Conservation (phyloP, 2,888 invertebrate species). For the Cephus runcator region DNA sequence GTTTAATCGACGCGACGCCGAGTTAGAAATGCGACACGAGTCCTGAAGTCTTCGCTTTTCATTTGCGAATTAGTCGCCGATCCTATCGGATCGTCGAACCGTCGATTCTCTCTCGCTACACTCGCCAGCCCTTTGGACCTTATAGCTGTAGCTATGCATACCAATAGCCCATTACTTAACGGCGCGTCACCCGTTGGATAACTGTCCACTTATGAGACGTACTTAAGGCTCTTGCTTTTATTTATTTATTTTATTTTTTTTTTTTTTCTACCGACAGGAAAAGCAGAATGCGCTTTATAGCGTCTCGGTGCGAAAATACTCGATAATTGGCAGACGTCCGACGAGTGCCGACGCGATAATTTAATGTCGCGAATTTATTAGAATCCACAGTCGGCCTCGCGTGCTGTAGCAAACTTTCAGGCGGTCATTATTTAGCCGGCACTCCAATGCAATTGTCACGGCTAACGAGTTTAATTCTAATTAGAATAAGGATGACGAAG, state of each 20-base stretch:
- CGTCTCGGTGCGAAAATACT: conserved; percentile 8
- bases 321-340: conserved; percentile 56
- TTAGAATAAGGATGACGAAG: conserved; percentile 20
- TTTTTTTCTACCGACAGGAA: not conserved
- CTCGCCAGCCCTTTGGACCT: not conserved
- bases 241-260: too few species aligned
- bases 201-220: too few species aligned
- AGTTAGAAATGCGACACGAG: conserved; percentile 31
- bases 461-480: conserved; percentile 47
- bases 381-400: conserved; percentile 19
- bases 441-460: conserved; percentile 25
- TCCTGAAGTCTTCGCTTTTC: conserved; percentile 7
- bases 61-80: not conserved
- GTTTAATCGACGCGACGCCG: conserved; percentile 48
- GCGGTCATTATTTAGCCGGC: conserved; percentile 37
- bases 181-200: too few species aligned
- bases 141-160: too few species aligned
- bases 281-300: not conserved
- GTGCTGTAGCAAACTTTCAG: conserved; percentile 49
- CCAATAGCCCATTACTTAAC: too few species aligned
- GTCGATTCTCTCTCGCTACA: not conserved
- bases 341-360: conserved; percentile 51
- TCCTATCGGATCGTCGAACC: not conserved
- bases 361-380: conserved; percentile 47
- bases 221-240: too few species aligned